Base-by-base conservation (phyloP, 2,113 vertebrate genomes). In the Rattus rattus region DNA sequence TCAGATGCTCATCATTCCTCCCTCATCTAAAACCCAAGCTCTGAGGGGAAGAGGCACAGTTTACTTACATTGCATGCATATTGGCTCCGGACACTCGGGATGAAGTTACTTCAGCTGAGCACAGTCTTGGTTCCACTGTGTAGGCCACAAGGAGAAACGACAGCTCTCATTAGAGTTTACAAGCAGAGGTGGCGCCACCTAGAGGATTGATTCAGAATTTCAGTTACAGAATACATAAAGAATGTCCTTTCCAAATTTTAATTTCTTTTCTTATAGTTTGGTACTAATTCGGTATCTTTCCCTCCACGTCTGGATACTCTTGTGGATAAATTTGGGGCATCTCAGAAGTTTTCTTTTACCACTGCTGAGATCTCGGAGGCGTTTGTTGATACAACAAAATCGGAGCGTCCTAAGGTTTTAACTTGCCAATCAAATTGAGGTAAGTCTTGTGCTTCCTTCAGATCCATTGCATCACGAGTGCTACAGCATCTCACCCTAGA, bases 311-410 rank as follows among this genome's bases (percentile, higher is more conserved):
- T 83, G 43, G 7, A 16, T 1, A 52, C 19, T 76, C 28, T 76
- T 84, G 12, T 76, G 5, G 11, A 54, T 43, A 75, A 33, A 3
- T 20, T 33, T 84, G 59, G 16, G 17, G 43, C 14, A 56, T 69
- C 80, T 47, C 43, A 91, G 28, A 26, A 49, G 33, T 69, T 28
- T 36, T 77, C 39, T 22, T 49, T 76, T 76, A n/a, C n/a, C 49
- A 52, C 7, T 9, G 26, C 33, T 56, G 47, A 85, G 52, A 79
- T 67, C 83, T 90, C n/a, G 7, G 10, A 56, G 20, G 20, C 80
- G 11, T 63, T 77, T 92, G 19, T 80, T 93, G 30, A 54, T 92
- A 79, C 0, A 92, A 56, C 8, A 88, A 94, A 96, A 95, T 59
- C 1, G 43, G 39, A 43, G 67, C 30, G 14, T 43, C 19, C 16